Conservation (phyloP, 2,797 vertebrate genomes). For the Sitta carolinensis region DNA sequence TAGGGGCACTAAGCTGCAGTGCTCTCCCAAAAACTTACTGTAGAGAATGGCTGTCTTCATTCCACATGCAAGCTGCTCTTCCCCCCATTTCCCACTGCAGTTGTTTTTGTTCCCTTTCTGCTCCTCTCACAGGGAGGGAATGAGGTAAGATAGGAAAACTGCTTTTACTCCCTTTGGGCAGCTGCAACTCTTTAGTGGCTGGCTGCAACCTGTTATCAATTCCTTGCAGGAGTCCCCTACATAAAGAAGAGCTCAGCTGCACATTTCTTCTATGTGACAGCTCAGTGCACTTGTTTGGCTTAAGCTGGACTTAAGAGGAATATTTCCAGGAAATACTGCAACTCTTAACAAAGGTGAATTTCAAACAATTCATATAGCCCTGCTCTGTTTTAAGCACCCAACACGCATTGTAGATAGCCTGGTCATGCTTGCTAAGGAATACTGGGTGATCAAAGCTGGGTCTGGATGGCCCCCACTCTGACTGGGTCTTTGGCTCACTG, state of each 20-base stretch:
- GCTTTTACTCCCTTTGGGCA: not conserved
- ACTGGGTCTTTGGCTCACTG: not conserved
- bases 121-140: not conserved
- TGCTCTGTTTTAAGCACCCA: not conserved
- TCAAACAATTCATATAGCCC: not conserved
- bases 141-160: not conserved
- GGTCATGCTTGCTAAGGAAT: not conserved
- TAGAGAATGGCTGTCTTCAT: not conserved
- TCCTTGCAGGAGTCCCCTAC: not conserved
- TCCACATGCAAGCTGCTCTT: not conserved
- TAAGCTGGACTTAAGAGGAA: not conserved
- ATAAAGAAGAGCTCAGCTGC: not conserved
- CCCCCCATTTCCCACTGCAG: not conserved
- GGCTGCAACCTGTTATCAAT: not conserved
- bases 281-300: not conserved
- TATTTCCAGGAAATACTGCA: not conserved
- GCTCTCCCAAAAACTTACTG: not conserved
- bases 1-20: not conserved
- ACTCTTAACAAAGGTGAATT: not conserved
- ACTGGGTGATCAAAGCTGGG: not conserved
- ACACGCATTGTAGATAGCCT: not conserved
- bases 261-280: fast-evolving
- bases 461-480: not conserved
- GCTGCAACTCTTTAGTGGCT: not conserved
- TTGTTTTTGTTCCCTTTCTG: not conserved